These are phyloP conservation scores for Drosophila paranaensis DNA, from an alignment of 2,888 invertebrate genomes.

Conservation along the genomic window DNA sequence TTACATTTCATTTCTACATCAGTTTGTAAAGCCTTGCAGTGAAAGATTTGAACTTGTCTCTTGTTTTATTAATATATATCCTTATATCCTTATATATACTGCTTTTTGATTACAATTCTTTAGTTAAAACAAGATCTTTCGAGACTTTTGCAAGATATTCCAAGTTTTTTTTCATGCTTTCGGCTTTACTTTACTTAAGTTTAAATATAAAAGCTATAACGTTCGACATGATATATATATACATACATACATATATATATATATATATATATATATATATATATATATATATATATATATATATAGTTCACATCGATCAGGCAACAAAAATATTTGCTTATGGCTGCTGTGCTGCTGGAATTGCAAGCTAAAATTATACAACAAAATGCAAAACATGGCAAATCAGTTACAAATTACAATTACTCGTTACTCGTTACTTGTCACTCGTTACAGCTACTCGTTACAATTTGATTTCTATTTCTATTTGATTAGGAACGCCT, in stretches of 20 bases:
- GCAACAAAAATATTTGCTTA: slow-evolving; percentile 5
- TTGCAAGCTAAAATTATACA: slow-evolving; percentile 38
- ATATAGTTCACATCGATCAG: slow-evolving; percentile 7
- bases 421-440: slow-evolving; percentile 21
- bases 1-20: slow-evolving; percentile 3
- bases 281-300: slow-evolving; percentile 8
- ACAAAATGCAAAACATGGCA: slow-evolving; percentile 51
- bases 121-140: neutral
- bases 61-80: neutral
- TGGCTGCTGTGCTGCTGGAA: neutral
- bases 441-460: slow-evolving; percentile 8
- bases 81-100: neutral
- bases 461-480: slow-evolving; percentile 39
- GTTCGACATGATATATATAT: slow-evolving; percentile 19
- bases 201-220: slow-evolving; percentile 14
- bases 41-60: neutral
- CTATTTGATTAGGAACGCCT: slow-evolving; percentile 53
- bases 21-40: neutral
- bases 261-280: slow-evolving; percentile 14
- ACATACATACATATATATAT: slow-evolving; percentile 15
- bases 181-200: slow-evolving; percentile 6
- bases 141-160: slow-evolving; percentile 5
- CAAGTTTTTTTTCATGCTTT: neutral
- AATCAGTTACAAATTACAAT: slow-evolving; percentile 48
- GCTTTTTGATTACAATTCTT: too few species aligned